Evolutionary conservation across 2,888 invertebrate species (phyloP).

Genomic region (Amblyteles armatorius): DNA sequence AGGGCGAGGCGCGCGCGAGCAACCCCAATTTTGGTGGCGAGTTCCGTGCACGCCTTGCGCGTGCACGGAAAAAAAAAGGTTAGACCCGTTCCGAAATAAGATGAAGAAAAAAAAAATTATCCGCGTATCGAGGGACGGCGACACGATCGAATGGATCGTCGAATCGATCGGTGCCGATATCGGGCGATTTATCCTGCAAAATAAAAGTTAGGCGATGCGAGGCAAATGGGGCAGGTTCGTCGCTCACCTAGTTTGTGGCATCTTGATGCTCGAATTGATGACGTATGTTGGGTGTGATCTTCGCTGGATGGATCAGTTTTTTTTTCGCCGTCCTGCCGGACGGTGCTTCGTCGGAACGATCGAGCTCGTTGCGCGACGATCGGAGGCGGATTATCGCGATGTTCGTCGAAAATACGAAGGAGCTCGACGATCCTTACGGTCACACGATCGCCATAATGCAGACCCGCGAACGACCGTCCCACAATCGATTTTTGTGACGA

Average conservation of each 20-base stretch:
- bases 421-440: constrained; percentile 75
- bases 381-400: not conserved
- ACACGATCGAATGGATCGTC: not conserved
- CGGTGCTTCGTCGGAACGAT: constrained; percentile 19
- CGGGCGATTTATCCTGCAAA: constrained; percentile 10
- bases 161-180: not conserved
- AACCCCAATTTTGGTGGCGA: constrained; percentile 15
- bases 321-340: not conserved
- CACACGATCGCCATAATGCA: constrained; percentile 81
- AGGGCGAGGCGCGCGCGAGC: not conserved
- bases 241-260: constrained; percentile 83
- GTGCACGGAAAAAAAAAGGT: constrained; percentile 51
- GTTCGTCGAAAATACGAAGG: constrained; percentile 67
- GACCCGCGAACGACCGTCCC: constrained; percentile 26
- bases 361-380: constrained; percentile 41
- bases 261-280: constrained; percentile 77
- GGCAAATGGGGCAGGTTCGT: constrained; percentile 14
- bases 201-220: not conserved
- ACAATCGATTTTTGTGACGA: not conserved
- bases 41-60: constrained; percentile 32
- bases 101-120: constrained; percentile 32
- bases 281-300: constrained; percentile 70
- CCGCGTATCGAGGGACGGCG: not conserved
- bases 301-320: constrained; percentile 52
- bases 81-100: constrained; percentile 40